Evolutionary conservation across 1,140 invertebrate genomes (phyloP).

Genomic region (Lepeophtheirus salmonis): DNA sequence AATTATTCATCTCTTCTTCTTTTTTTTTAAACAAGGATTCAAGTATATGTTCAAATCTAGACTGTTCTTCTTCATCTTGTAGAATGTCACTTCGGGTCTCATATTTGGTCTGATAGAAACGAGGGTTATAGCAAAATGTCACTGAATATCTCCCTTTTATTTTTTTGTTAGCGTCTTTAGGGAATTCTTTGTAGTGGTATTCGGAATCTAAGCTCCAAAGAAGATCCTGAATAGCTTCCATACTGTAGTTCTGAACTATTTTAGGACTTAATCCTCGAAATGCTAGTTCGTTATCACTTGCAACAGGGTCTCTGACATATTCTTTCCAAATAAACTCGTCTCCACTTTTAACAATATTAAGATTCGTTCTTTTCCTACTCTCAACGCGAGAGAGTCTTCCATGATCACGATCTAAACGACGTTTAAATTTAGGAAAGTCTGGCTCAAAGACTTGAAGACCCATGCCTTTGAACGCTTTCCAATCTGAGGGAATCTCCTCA

Average conservation of each 20-base stretch:
- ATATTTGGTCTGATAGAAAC: not conserved
- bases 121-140: not conserved
- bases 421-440: not conserved
- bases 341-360: not conserved
- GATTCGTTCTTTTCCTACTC: not conserved
- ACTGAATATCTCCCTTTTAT: not conserved
- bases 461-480: not conserved
- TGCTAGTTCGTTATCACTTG: not conserved
- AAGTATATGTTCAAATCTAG: not conserved
- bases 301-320: not conserved
- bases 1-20: too few species aligned
- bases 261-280: not conserved
- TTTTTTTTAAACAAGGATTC: not conserved
- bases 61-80: not conserved
- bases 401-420: not conserved
- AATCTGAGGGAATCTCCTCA: not conserved
- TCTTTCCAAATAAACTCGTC: not conserved
- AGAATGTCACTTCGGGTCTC: not conserved
- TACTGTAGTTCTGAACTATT: not conserved
- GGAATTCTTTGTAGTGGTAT: not conserved
- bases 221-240: not conserved
- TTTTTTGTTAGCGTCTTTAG: not conserved
- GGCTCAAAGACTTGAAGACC: not conserved
- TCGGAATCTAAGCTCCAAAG: not conserved
- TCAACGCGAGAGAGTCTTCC: not conserved